Base-by-base conservation (phyloP, 2,797 vertebrate genomes). In the Centroberyx gerrardi region DNA sequence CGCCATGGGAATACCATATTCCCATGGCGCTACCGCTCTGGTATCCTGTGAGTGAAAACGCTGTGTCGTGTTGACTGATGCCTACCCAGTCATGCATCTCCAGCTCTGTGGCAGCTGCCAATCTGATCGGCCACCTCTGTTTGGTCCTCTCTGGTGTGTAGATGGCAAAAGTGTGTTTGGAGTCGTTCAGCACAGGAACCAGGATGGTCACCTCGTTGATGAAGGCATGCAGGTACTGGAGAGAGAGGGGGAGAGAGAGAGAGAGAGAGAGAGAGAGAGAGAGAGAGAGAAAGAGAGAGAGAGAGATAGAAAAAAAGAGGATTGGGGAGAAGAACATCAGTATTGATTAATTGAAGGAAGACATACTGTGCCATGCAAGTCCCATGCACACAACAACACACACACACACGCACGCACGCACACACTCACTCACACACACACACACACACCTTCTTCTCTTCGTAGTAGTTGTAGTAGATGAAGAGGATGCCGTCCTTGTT, bases 61-160 rank as follows among this genome's bases (percentile, higher is more conserved):
- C 40, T 42, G 40, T 3, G 40, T 9, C 0, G 28, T 14, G 29
- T 31, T 7, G 28, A 8, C 55, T n/a, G n/a, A n/a, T n/a, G 49
- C 72, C 0, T 75, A 99, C 98, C 98, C 98, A 99, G 85, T 99
- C 98, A 0, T 97, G 94, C 97, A 99, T 97, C 89, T 99, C 98
- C 78, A 97, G 95, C 81, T 99, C 98, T 0, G 98, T 99, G 71
- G 94, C 0, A 0, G 97, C 96, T 0, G 97, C 97, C 55, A 99
- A 82, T 31, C 97, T 94, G 81, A 99, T 96, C 0, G 98, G 98
- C 98, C 97, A 98, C 73, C 98, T 95, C 93, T 99, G 97, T 83
- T 96, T 96, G 0, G 97, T 99, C 77, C 94, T 94, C 87, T 99
- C 98, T 0, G 97, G 94, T 2, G 98, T 99, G 80, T 99, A 99